These are phyloP conservation scores for Chesias legatella DNA, from an alignment of 2,888 invertebrate species.

Conservation along the genomic window DNA sequence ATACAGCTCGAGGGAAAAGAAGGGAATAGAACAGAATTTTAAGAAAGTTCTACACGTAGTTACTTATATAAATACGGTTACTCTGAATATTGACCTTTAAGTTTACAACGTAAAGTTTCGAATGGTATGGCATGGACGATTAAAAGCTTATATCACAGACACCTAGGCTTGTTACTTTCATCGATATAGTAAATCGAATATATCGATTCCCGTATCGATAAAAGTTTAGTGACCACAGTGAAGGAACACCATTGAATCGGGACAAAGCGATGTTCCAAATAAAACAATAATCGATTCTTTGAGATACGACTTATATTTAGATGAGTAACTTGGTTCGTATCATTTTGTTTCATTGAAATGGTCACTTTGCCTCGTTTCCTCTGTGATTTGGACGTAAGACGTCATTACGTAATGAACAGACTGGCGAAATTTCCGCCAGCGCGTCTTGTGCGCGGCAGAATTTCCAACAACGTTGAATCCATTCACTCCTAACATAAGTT, in stretches of 20 bases:
- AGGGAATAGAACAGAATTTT: neutral
- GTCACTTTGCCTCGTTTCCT: constrained; percentile 14
- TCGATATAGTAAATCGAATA: constrained; percentile 4
- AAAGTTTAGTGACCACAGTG: constrained; percentile 11
- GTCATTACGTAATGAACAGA: constrained; percentile 16
- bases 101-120: constrained; percentile 33
- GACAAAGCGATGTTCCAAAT: constrained; percentile 6
- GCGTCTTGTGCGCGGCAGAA: constrained; percentile 12
- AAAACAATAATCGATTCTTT: constrained; percentile 1
- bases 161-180: constrained; percentile 34
- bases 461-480: constrained; percentile 28
- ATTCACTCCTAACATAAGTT: constrained; percentile 72
- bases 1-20: constrained; percentile 14
- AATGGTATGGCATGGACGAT: constrained; percentile 51
- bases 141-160: constrained; percentile 77
- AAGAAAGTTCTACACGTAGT: neutral
- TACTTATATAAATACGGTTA: constrained; percentile 22
- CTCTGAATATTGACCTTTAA: constrained; percentile 26
- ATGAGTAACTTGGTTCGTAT: constrained; percentile 6
- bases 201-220: no score
- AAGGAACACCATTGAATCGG: constrained; percentile 10
- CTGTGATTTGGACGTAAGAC: constrained; percentile 17
- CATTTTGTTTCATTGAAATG: constrained; percentile 3
- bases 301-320: constrained; percentile 1
- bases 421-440: constrained; percentile 13